phyloP scores from a whole-genome alignment of 2,888 invertebrate species.

The Nasonovia ribisnigri region DNA sequence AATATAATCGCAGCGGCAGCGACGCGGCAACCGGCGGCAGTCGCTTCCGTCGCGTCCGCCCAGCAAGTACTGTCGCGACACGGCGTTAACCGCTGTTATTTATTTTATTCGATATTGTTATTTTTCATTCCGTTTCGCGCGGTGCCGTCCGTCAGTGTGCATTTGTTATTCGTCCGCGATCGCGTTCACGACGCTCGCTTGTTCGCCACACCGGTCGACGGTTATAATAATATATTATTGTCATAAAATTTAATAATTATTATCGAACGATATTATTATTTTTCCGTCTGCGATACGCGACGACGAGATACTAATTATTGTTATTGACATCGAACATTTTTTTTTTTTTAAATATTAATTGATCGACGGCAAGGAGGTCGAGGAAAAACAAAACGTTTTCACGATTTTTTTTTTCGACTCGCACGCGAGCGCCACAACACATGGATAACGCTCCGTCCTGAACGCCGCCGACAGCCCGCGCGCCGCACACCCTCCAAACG shows the following conservation, averaged over 20 bases:
- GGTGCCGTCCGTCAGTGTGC: neutral
- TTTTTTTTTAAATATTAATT: neutral
- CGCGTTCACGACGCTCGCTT: neutral
- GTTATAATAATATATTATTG: neutral
- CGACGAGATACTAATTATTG: neutral
- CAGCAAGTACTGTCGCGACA: slow-evolving; percentile 22
- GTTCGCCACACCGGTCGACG: neutral
- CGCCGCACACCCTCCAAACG: neutral
- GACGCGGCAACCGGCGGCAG: slow-evolving; percentile 19
- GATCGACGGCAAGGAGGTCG: neutral
- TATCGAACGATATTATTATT: neutral
- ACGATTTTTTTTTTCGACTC: neutral
- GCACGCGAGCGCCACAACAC: neutral
- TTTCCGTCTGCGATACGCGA: neutral
- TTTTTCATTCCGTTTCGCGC: neutral
- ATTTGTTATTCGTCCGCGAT: neutral
- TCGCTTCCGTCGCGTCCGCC: slow-evolving; percentile 46
- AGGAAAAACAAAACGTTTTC: neutral
- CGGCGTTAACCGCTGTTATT: neutral
- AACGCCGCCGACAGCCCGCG: neutral
- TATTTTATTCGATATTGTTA: neutral
- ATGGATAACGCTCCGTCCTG: neutral
- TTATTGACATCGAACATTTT: neutral
- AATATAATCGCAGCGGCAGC: slow-evolving; percentile 20
- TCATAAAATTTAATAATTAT: neutral